Conservation (phyloP, 2,888 invertebrate species). For the Encarsia formosa region DNA sequence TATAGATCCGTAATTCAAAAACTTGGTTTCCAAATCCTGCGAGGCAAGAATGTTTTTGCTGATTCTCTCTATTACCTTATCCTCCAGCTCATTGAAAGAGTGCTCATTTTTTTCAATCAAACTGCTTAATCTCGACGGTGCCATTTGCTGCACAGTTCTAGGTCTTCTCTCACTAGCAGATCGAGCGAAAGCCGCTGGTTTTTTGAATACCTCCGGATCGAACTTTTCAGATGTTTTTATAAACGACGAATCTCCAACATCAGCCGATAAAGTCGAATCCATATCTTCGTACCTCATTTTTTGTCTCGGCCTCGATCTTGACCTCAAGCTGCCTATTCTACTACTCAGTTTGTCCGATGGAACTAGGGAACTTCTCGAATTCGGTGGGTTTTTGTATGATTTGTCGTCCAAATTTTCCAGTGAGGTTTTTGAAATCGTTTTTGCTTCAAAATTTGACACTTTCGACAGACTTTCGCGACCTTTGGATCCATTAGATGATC, state of each 20-base stretch:
- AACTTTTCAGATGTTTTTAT: constrained; percentile 56
- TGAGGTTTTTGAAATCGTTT: constrained; percentile 11
- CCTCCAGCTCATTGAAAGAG: constrained; percentile 31
- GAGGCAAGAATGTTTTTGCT: constrained; percentile 41
- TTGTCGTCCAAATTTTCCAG: constrained; percentile 30
- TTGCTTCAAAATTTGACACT: constrained; percentile 2
- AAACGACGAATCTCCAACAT: constrained; percentile 56
- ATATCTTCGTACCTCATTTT: constrained; percentile 54
- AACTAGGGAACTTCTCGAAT: constrained; percentile 31
- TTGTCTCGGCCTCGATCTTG: constrained; percentile 23
- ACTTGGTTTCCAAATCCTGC: constrained; percentile 39
- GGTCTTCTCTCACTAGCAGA: constrained; percentile 40
- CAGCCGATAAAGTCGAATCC: constrained; percentile 60
- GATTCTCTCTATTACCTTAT: constrained; percentile 38
- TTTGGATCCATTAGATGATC: constrained; percentile 33
- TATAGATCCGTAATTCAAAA: constrained; percentile 45
- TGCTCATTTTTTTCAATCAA: constrained; percentile 9
- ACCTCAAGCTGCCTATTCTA: constrained; percentile 14
- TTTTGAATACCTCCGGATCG: constrained; percentile 41
- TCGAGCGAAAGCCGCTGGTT: constrained; percentile 41
- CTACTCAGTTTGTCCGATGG: constrained; percentile 18
- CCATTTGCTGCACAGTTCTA: constrained; percentile 8
- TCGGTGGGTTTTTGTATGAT: constrained; percentile 31
- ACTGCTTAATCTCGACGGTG: constrained; percentile 1
- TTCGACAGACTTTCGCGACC: constrained; percentile 11